phyloP scores from a whole-genome alignment of 2,113 vertebrate genomes.

The Limanda limanda region DNA sequence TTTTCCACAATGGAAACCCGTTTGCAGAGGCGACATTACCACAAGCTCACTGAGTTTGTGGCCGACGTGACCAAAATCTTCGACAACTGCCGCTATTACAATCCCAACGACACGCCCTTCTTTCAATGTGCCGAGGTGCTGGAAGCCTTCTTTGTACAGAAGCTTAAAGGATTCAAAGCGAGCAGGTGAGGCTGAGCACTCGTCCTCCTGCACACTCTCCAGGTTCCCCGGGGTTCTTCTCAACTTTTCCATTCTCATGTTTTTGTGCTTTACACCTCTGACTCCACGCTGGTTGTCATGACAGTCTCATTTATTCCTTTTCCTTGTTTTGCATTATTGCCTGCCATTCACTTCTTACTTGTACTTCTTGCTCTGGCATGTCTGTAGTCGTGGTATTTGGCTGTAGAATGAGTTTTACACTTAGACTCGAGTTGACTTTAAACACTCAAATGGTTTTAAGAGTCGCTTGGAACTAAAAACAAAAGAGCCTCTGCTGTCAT shows the following conservation, averaged over 20 bases:
- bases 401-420: slow-evolving; percentile 8
- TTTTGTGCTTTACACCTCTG: not conserved
- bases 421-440: slow-evolving; percentile 4
- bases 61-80: slow-evolving; percentile 99
- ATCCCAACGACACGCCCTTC: slow-evolving; percentile 97
- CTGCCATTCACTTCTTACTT: slow-evolving; percentile 15
- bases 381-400: slow-evolving; percentile 2
- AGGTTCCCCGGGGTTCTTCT: not conserved
- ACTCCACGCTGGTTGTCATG: not conserved
- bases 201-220: not conserved
- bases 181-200: slow-evolving; percentile 88
- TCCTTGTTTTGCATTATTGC: slow-evolving; percentile 7
- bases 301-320: slow-evolving; percentile 13
- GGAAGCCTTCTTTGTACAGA: slow-evolving; percentile 99
- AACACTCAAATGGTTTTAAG: slow-evolving; percentile 1
- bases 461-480: slow-evolving; percentile 23
- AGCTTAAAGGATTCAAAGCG: slow-evolving; percentile 98
- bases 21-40: slow-evolving; percentile 94
- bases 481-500: not conserved
- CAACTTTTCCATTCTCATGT: not conserved
- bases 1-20: slow-evolving; percentile 97
- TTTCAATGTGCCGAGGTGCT: slow-evolving; percentile 98
- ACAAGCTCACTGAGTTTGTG: slow-evolving; percentile 98
- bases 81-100: slow-evolving; percentile 99
- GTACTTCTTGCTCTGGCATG: slow-evolving; percentile 36